These are phyloP conservation scores for Araneus ventricosus DNA, from an alignment of 1,140 invertebrate genomes.

Conservation along the genomic window DNA sequence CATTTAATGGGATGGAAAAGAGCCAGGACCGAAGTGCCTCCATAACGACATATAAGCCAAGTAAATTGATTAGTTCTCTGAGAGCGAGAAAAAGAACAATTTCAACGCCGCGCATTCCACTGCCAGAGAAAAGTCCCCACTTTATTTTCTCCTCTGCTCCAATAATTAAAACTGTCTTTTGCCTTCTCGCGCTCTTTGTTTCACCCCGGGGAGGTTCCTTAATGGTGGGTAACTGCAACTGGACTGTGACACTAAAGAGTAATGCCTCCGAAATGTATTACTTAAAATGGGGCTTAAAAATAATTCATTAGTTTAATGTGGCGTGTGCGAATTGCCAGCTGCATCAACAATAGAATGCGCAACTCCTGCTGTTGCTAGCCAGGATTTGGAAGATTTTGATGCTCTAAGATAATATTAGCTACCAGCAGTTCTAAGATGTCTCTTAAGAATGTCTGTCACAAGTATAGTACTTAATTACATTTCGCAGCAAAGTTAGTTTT, in stretches of 20 bases:
- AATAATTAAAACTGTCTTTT: constrained; percentile 40
- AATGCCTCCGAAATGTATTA: background rate
- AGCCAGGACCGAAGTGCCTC: constrained; percentile 40
- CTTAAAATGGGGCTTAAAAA: constrained; percentile 32
- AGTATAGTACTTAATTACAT: too few species aligned
- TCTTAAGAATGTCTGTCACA: too few species aligned
- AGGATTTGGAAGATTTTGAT: background rate
- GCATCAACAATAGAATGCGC: constrained; percentile 2
- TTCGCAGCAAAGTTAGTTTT: too few species aligned
- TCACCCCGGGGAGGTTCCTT: constrained; percentile 30
- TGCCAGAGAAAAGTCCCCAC: constrained; percentile 35
- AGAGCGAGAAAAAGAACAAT: background rate
- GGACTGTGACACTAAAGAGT: constrained; percentile 4
- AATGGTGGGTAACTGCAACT: background rate
- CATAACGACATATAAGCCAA: constrained; percentile 7
- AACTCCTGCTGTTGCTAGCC: background rate
- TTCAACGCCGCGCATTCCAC: constrained; percentile 26
- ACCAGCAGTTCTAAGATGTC: background rate
- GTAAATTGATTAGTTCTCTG: constrained; percentile 35
- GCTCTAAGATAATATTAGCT: background rate
- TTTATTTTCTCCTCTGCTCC: constrained; percentile 26
- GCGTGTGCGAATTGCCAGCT: background rate
- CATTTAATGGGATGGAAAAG: constrained; percentile 56
- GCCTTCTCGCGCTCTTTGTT: constrained; percentile 21
- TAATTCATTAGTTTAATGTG: constrained; percentile 20